Evolutionary conservation across 2,888 invertebrate species (phyloP).

Genomic region (Xylota segnis): DNA sequence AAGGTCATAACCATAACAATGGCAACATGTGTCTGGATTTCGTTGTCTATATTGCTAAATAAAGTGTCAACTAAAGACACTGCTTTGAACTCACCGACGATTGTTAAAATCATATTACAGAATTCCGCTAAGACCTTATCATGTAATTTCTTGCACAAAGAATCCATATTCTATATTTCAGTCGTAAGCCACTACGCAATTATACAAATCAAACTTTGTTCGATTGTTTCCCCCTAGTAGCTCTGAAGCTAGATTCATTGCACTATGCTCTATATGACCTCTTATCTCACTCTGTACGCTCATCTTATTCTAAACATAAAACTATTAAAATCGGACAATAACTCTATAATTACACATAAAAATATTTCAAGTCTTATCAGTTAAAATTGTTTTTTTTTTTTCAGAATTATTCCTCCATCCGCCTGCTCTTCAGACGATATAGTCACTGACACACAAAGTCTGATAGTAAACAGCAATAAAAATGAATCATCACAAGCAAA

Average conservation of each 20-base stretch:
- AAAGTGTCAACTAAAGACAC: too few species aligned
- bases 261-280: slow-evolving; percentile 36
- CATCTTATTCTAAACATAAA: slow-evolving; percentile 34
- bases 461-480: slow-evolving; percentile 33
- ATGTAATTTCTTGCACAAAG: too few species aligned
- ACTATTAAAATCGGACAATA: slow-evolving; percentile 27
- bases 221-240: background rate
- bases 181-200: background rate
- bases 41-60: too few species aligned
- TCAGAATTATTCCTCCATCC: slow-evolving; percentile 50
- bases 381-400: slow-evolving; percentile 40
- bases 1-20: too few species aligned
- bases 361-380: slow-evolving; percentile 24
- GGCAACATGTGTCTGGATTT: too few species aligned
- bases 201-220: slow-evolving; percentile 38
- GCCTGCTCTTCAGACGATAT: slow-evolving; percentile 12
- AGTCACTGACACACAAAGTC: slow-evolving; percentile 49
- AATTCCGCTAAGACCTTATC: too few species aligned
- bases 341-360: slow-evolving; percentile 31
- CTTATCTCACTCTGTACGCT: slow-evolving; percentile 32
- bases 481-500: slow-evolving; percentile 61
- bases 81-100: too few species aligned
- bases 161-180: too few species aligned
- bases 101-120: too few species aligned
- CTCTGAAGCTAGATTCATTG: slow-evolving; percentile 47